Base-by-base conservation (phyloP, 2,888 invertebrate species). In the Torymus texanus region DNA sequence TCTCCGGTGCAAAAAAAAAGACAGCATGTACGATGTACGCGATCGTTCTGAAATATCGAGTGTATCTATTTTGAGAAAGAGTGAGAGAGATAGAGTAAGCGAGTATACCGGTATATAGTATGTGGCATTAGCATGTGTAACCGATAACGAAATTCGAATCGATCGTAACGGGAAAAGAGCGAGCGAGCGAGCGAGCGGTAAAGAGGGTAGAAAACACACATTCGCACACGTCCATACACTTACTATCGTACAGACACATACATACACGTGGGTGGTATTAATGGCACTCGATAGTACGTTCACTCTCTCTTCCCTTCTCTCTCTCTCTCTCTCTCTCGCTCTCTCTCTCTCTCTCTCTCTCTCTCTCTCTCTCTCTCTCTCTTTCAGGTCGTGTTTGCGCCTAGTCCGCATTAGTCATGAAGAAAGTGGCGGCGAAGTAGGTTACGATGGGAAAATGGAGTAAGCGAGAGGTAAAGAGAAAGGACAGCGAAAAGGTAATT, bases 141-240 rank as follows among this genome's bases (percentile, higher is more conserved):
- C 70, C 77, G 71, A 78, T 72, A 78, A 66, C 71, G 72, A 72
- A 78, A 72, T 59, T 72, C 55, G 53, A 65, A 66, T 78, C 71
- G 72, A 78, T 78, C 71, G 71, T 0, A 21, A 55, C n/a, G 12
- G n/a, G 59, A 51, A 61, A 41, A 18, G 61, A 10, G 51, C 58
- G 68, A 58, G 10, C 18, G 21, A 58, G 10, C 18, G 21, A 12
- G 8, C 68, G n/a, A 4, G 56, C 56, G n/a, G 21, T 13, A 58
- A 21, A 21, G 53, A 59, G 13, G 67, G 2, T 4, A n/a, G 24
- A 14, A 58, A n/a, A 29, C 29, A 29, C 29, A 29, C 5, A 29
- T 3, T 5, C 29, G 5, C 4, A 29, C 29, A 29, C 29, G 5
- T 29, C 2, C 5, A 29, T 29, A 3, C 29, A 5, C 29, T 29